Conservation (phyloP, 2,888 invertebrate genomes). For the Schizaphis graminum region DNA sequence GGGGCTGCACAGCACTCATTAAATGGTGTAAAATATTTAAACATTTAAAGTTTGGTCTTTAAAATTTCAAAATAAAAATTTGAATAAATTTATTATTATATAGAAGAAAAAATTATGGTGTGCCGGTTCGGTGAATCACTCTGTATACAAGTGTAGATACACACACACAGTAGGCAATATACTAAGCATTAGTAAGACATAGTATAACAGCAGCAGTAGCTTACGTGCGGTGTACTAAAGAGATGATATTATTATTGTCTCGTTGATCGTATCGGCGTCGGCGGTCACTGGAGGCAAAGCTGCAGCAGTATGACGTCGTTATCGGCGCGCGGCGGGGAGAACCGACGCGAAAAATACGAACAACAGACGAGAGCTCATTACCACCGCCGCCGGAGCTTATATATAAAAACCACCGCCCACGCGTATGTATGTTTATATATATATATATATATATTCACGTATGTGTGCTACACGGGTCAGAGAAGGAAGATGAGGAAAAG, state of each 20-base stretch:
- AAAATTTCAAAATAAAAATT: background rate
- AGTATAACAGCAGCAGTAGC: background rate
- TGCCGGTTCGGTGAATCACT: background rate
- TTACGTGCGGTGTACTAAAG: background rate
- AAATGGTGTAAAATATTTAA: background rate
- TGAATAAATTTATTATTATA: background rate
- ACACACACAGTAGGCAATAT: background rate
- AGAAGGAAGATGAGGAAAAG: background rate
- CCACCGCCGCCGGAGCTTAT: constrained; percentile 20
- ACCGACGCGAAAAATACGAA: constrained; percentile 8
- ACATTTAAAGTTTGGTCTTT: background rate
- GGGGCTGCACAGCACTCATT: background rate
- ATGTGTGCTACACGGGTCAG: background rate
- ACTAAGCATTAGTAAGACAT: background rate
- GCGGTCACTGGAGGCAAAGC: background rate
- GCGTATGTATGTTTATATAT: background rate
- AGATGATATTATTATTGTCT: constrained; percentile 1
- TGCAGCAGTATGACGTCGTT: background rate
- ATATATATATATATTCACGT: background rate
- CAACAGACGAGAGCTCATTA: constrained; percentile 48
- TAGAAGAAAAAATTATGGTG: background rate
- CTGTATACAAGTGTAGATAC: background rate
- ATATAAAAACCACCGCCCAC: background rate
- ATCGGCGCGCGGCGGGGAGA: background rate
- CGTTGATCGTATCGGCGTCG: background rate